Percentiles rank a stretch among this genome's conserved stretches.
phyloP scores from a whole-genome alignment of 1,140 invertebrate species.

The Bombus pyrosoma region DNA sequence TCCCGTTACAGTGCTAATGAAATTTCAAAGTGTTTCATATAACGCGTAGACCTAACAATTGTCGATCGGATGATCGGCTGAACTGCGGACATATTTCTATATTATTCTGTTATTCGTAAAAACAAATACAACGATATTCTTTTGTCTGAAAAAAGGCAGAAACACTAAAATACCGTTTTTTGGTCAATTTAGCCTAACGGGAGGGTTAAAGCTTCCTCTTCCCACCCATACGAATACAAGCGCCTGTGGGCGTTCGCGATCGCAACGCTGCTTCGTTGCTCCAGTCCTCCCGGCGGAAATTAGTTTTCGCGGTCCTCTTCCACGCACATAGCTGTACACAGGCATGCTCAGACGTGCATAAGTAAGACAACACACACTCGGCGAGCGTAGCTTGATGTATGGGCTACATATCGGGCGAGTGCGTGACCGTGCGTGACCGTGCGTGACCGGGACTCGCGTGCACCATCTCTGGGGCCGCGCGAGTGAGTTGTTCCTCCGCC shows the following conservation, averaged over 20 bases:
- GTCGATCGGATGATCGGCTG: too few relatives aligned
- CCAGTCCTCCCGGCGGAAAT: conserved; percentile 30
- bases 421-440: conserved; percentile 67
- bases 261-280: background rate
- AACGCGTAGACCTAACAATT: too few relatives aligned
- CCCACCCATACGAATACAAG: background rate
- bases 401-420: conserved; percentile 57
- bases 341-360: background rate
- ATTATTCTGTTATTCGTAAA: too few relatives aligned
- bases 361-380: background rate
- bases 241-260: background rate
- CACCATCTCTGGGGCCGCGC: conserved; percentile 36
- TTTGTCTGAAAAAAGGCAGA: too few relatives aligned
- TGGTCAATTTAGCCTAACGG: background rate
- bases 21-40: too few relatives aligned
- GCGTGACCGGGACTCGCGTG: conserved; percentile 65
- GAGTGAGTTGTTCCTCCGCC: conserved; percentile 56
- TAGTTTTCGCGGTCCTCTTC: conserved; percentile 39
- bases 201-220: background rate
- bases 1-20: too few relatives aligned
- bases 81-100: too few relatives aligned
- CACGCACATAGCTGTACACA: background rate
- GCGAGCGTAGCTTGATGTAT: conserved; percentile 50
- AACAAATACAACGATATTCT: too few relatives aligned
- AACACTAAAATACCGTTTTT: background rate